Evolutionary conservation across 2,888 invertebrate genomes (phyloP).

Genomic region (Drosophila macrospina): DNA sequence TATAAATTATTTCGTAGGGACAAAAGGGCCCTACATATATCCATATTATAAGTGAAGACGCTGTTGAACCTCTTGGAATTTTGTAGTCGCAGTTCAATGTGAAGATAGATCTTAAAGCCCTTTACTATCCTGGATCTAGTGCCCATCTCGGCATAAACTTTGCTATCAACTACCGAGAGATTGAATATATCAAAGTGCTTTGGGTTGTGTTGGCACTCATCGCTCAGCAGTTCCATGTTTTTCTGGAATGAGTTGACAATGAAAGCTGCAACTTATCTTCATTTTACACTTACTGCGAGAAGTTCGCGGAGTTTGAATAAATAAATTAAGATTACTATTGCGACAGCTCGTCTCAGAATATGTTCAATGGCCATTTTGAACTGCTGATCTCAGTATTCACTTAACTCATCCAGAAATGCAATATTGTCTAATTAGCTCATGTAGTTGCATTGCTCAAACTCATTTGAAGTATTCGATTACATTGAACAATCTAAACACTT

Average conservation of each 20-base stretch:
- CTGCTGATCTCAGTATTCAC: not conserved
- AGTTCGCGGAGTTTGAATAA: not conserved
- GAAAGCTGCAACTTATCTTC: no score
- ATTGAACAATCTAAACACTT: conserved; percentile 6
- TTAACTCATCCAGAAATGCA: not conserved
- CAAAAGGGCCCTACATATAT: conserved; percentile 18
- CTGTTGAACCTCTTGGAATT: conserved; percentile 15
- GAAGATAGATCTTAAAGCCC: conserved; percentile 14
- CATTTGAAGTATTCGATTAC: not conserved
- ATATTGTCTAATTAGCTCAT: not conserved
- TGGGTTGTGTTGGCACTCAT: conserved; percentile 11
- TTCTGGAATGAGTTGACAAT: conserved; percentile 10
- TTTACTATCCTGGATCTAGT: conserved; percentile 10
- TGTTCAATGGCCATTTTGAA: conserved; percentile 1
- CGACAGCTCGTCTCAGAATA: not conserved
- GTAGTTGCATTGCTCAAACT: not conserved
- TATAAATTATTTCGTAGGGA: conserved; percentile 14
- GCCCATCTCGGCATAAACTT: conserved; percentile 18
- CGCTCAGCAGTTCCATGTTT: conserved; percentile 13
- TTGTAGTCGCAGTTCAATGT: conserved; percentile 13
- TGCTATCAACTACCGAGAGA: conserved; percentile 8
- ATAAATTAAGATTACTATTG: conserved; percentile 3
- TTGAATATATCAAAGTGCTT: conserved; percentile 25
- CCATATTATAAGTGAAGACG: conserved; percentile 24
- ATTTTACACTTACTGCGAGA: conserved; percentile 9